Conservation (phyloP, 2,888 invertebrate genomes). For the Zaprionus obscuricornis region DNA sequence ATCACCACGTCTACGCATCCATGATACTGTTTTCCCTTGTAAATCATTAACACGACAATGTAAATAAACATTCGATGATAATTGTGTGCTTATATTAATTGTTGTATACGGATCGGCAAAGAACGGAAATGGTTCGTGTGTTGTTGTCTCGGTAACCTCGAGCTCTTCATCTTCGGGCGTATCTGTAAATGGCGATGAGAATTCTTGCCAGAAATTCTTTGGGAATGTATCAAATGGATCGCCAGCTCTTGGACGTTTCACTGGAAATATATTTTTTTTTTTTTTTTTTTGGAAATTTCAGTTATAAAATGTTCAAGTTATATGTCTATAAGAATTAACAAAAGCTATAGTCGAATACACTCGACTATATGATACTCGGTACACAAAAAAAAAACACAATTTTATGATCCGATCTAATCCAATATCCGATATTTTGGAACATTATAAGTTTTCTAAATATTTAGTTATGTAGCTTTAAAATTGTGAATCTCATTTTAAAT, state of each 20-base stretch:
- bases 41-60: conserved; percentile 88
- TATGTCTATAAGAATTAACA: no score
- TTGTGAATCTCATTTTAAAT: no score
- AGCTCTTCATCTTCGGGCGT: conserved; percentile 82
- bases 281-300: no score
- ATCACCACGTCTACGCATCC: conserved; percentile 88
- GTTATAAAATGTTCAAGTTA: no score
- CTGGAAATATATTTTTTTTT: no score
- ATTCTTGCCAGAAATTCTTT: conserved; percentile 84
- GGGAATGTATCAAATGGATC: conserved; percentile 84
- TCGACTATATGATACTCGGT: no score
- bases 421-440: no score
- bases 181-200: conserved; percentile 83
- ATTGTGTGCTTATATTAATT: conserved; percentile 88
- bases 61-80: conserved; percentile 87
- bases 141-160: conserved; percentile 84
- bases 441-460: no score
- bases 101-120: conserved; percentile 87
- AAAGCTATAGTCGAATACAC: no score
- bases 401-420: no score
- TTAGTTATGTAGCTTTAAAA: no score
- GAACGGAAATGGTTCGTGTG: conserved; percentile 89
- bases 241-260: conserved; percentile 82
- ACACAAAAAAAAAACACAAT: no score
- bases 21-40: conserved; percentile 89